Conservation (phyloP, 1,140 invertebrate genomes). For the Drosophila parabipectinata region DNA sequence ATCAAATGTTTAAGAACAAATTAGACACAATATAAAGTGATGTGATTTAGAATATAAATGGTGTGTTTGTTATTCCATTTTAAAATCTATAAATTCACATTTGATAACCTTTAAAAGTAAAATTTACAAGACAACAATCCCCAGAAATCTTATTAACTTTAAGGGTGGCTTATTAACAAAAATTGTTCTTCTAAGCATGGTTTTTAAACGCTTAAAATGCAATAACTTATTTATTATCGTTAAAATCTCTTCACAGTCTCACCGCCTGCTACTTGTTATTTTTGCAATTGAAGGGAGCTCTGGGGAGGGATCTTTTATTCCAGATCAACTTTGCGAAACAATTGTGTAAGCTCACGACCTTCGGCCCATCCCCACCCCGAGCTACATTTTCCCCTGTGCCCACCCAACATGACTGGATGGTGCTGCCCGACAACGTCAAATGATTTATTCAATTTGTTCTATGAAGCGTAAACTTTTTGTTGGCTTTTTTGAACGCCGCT, state of each 20-base stretch:
- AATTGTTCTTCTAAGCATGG: constrained; percentile 1
- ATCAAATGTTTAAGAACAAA: no score
- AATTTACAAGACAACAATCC: background rate
- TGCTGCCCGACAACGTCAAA: constrained; percentile 52
- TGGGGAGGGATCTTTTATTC: constrained; percentile 37
- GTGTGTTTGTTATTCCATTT: no score
- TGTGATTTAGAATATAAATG: no score
- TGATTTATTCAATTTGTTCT: constrained; percentile 81
- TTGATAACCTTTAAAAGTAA: background rate
- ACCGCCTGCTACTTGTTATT: background rate
- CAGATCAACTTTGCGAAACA: constrained; percentile 61
- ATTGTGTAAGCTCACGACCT: constrained; percentile 60
- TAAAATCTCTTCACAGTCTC: constrained; percentile 36
- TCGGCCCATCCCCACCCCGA: background rate
- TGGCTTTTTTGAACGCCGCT: constrained; percentile 42
- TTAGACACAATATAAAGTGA: no score
- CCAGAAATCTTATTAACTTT: constrained; percentile 5
- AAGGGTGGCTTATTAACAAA: background rate
- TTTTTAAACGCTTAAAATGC: constrained; percentile 25
- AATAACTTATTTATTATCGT: constrained; percentile 57
- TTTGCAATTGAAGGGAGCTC: background rate
- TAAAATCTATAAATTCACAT: no score
- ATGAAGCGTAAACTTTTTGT: constrained; percentile 80
- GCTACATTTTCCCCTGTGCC: background rate
- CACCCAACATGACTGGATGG: constrained; percentile 24